Percentiles rank a stretch among this genome's conserved stretches.
Evolutionary conservation across 2,888 invertebrate species (phyloP).

Genomic region (Cephonodes hylas): DNA sequence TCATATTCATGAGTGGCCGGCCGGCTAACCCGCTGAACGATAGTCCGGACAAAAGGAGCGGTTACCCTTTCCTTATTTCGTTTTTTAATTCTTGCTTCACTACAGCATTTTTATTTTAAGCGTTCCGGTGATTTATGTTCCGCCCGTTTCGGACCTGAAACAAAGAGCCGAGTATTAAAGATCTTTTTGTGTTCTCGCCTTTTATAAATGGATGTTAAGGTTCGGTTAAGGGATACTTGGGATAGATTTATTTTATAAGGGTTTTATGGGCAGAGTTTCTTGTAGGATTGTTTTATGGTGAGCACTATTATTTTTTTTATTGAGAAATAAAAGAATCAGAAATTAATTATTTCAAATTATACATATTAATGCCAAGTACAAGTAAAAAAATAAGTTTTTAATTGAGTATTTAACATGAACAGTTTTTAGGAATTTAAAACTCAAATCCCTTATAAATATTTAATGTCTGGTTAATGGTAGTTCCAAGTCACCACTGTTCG

Average conservation of each 20-base stretch:
- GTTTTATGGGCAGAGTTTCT: not conserved
- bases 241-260: slow-evolving; percentile 2
- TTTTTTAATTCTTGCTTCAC: slow-evolving; percentile 52
- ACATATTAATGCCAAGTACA: not conserved
- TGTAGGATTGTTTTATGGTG: not conserved
- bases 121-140: slow-evolving; percentile 43
- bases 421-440: no score
- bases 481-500: no score
- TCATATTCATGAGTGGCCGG: slow-evolving; percentile 76
- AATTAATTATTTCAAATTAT: not conserved
- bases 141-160: slow-evolving; percentile 52
- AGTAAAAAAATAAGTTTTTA: no score
- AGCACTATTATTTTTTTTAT: not conserved
- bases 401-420: no score
- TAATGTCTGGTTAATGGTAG: no score
- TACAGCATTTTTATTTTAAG: slow-evolving; percentile 40
- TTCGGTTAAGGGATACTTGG: not conserved
- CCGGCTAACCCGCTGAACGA: slow-evolving; percentile 45
- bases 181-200: slow-evolving; percentile 13
- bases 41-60: slow-evolving; percentile 42
- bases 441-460: no score
- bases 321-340: not conserved
- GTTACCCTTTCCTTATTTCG: slow-evolving; percentile 48
- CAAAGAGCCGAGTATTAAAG: slow-evolving; percentile 41
- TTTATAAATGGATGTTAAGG: slow-evolving; percentile 8